A percentile compares a stretch with the other conserved stretches of the same genome.
phyloP scores from a whole-genome alignment of 1,140 invertebrate genomes.

The Cherax quadricarinatus region DNA sequence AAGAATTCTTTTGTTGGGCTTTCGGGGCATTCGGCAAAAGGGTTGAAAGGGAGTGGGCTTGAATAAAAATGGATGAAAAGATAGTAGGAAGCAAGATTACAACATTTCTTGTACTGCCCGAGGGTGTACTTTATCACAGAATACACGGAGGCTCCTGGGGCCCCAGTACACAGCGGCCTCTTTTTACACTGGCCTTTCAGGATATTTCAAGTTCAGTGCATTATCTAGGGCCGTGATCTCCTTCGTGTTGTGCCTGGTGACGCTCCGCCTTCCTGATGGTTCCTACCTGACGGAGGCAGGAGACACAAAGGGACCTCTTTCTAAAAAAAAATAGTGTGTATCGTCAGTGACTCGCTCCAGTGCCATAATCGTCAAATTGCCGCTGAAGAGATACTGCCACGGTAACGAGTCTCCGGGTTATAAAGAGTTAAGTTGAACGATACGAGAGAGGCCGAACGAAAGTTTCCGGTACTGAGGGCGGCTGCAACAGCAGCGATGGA shows the following conservation, averaged over 20 bases:
- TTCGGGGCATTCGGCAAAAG: slow-evolving; percentile 52
- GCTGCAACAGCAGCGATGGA: neutral
- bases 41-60: slow-evolving; percentile 42
- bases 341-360: slow-evolving; percentile 11
- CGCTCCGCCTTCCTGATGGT: slow-evolving; percentile 5
- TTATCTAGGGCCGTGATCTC: slow-evolving; percentile 48
- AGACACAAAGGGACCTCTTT: neutral
- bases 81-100: slow-evolving; percentile 59
- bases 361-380: slow-evolving; percentile 31
- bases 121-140: slow-evolving; percentile 57
- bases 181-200: slow-evolving; percentile 54
- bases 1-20: slow-evolving; percentile 56
- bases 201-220: slow-evolving; percentile 65
- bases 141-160: slow-evolving; percentile 40
- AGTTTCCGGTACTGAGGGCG: neutral
- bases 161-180: slow-evolving; percentile 25
- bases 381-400: neutral
- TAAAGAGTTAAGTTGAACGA: slow-evolving; percentile 27
- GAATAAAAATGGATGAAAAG: slow-evolving; percentile 65
- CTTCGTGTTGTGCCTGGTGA: slow-evolving; percentile 1
- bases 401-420: neutral
- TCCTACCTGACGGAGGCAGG: neutral
- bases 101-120: slow-evolving; percentile 50
- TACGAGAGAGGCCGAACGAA: slow-evolving; percentile 32
- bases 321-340: neutral